Base-by-base conservation (phyloP, 2,888 invertebrate genomes). In the Idaea dimidiata region DNA sequence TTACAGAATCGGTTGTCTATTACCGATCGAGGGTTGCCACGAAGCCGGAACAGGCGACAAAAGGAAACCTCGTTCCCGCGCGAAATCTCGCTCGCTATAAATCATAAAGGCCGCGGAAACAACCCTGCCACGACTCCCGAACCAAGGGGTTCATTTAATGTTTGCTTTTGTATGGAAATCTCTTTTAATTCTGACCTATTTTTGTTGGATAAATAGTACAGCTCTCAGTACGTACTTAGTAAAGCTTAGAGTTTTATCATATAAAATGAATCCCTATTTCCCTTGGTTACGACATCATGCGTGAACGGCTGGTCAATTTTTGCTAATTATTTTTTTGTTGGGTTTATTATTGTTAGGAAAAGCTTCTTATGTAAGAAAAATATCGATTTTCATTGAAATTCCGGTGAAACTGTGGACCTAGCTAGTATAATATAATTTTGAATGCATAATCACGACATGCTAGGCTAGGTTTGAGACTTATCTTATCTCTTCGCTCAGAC, bases 31-130 rank as follows among this genome's bases (percentile, higher is more conserved):
- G 83, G 82, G 83, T 71, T 84, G 79, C 79, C 85, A 81, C 81
- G 80, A 80, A 79, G 76, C 77, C 78, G 73, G 75, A 75, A 74
- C 72, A 68, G 67, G 71, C 75, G 77, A 81, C 81, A 79, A 82
- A 79, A 82, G 83, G 83, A 82, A 82, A 80, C 80, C 74, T 73
- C 73, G 77, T 70, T 77, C 78, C 75, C 72, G 71, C 72, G 78
- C 78, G 76, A 81, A 86, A 86, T 88, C 87, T 85, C 79, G 72
- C 74, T 72, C 67, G 72, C 78, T 72, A 88, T 88, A 87, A 87
- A 88, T 88, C 87, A 88, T 82, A 75, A 72, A 71, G 73, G 71
- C 68, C 74, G 69, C 84, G 84, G 85, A 84, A 83, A 78, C 83
- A 83, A 70, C 83, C 84, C 83, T 81, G 80, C 72, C 81, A 72